Conservation (phyloP, 2,113 vertebrate genomes). For the Desmodus rotundus region DNA sequence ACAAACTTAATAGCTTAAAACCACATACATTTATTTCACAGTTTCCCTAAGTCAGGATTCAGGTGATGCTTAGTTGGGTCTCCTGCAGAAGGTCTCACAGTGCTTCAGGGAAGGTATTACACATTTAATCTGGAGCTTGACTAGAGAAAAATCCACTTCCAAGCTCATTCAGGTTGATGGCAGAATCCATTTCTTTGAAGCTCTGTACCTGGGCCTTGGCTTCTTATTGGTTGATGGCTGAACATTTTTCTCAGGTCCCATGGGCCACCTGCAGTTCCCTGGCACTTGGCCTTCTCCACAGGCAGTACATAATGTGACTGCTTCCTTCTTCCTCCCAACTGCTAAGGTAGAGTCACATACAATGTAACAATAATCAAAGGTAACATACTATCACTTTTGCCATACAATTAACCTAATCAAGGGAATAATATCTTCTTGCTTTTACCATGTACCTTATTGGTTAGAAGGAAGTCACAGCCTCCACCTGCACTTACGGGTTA, state of each 20-base stretch:
- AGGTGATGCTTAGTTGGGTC: background rate
- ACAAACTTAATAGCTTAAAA: background rate
- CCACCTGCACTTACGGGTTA: background rate
- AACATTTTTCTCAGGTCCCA: background rate
- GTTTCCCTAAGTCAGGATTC: background rate
- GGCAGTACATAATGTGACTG: background rate
- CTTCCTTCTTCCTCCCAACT: background rate
- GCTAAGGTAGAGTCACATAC: background rate
- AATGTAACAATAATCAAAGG: background rate
- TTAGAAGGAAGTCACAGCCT: background rate
- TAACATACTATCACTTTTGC: background rate
- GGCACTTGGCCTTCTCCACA: background rate
- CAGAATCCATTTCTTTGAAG: background rate
- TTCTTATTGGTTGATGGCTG: background rate
- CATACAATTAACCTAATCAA: background rate
- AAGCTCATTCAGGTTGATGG: background rate
- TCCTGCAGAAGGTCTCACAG: background rate
- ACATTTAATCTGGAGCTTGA: background rate
- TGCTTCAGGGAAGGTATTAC: background rate
- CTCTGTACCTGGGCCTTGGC: accelerated
- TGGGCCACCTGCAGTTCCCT: background rate
- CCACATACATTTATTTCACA: background rate
- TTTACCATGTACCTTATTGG: background rate
- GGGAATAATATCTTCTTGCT: too few species aligned
- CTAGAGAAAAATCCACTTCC: background rate